A percentile compares a stretch with the other conserved stretches of the same genome.
Evolutionary conservation across 2,113 vertebrate species (phyloP).

Genomic region (Prinia subflava): DNA sequence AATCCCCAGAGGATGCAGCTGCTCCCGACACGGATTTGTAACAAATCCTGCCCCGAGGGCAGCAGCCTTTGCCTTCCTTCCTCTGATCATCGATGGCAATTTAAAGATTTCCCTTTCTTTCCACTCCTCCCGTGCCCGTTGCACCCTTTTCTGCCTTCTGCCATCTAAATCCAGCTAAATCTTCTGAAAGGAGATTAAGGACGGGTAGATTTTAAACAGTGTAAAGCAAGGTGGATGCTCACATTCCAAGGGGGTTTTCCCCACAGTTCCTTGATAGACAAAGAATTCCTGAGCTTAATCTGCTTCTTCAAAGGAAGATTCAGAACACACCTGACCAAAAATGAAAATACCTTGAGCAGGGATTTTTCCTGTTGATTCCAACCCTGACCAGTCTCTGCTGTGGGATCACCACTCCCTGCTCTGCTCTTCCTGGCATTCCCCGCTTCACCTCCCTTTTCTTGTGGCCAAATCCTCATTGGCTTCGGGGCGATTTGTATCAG

Average conservation of each 20-base stretch:
- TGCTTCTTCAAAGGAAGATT: neutral
- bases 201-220: neutral
- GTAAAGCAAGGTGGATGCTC: neutral
- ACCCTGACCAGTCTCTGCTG: neutral
- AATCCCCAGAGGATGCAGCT: neutral
- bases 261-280: neutral
- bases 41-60: neutral
- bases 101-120: neutral
- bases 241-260: neutral
- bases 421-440: neutral
- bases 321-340: neutral
- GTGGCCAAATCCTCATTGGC: neutral
- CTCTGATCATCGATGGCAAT: neutral
- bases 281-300: neutral
- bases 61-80: neutral
- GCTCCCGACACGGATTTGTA: neutral
- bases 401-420: neutral
- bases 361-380: neutral
- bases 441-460: neutral
- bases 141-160: neutral
- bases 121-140: neutral
- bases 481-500: neutral
- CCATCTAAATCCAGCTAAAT: constrained; percentile 2
- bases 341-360: neutral
- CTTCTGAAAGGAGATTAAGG: constrained; percentile 16